A percentile compares a stretch with the other conserved stretches of the same genome.
Conservation (phyloP, 2,113 vertebrate genomes). For the Salvelinus sp. region DNA sequence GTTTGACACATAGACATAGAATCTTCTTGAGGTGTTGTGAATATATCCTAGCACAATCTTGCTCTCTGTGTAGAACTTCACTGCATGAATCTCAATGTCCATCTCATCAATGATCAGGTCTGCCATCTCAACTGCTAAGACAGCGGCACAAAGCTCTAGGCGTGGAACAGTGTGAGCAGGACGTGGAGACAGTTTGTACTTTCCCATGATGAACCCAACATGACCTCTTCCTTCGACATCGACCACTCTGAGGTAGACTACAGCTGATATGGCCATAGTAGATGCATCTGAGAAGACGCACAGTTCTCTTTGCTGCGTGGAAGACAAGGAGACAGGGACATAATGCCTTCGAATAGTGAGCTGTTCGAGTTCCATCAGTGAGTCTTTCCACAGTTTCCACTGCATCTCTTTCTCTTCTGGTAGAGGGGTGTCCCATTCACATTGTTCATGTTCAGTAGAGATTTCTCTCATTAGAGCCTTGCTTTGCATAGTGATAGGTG, state of each 20-base stretch:
- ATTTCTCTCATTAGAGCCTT: background rate
- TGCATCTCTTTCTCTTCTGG: background rate
- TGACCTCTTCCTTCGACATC: background rate
- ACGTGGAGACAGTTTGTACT: slow-evolving; percentile 24
- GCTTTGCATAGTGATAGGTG: slow-evolving; percentile 2
- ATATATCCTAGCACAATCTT: too few species aligned
- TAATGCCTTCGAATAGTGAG: background rate
- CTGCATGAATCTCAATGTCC: too few species aligned
- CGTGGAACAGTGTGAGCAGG: slow-evolving; percentile 24
- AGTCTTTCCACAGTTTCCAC: slow-evolving; percentile 21
- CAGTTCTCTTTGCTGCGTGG: background rate
- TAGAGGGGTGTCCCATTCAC: slow-evolving; percentile 23
- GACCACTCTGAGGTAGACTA: slow-evolving; percentile 13
- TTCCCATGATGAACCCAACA: slow-evolving; percentile 19
- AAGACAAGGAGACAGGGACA: background rate
- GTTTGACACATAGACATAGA: too few species aligned
- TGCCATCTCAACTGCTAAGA: too few species aligned
- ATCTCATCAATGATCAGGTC: too few species aligned
- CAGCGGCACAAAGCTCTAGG: too few species aligned
- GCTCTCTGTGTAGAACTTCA: too few species aligned
- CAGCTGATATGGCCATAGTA: background rate
- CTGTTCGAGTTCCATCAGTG: slow-evolving; percentile 9
- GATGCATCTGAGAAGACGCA: slow-evolving; percentile 19
- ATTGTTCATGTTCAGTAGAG: background rate
- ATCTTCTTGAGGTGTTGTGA: too few species aligned